Conservation (phyloP, 92 coral and sea anemone genomes). For the Hydrozoanthus gracilis region DNA sequence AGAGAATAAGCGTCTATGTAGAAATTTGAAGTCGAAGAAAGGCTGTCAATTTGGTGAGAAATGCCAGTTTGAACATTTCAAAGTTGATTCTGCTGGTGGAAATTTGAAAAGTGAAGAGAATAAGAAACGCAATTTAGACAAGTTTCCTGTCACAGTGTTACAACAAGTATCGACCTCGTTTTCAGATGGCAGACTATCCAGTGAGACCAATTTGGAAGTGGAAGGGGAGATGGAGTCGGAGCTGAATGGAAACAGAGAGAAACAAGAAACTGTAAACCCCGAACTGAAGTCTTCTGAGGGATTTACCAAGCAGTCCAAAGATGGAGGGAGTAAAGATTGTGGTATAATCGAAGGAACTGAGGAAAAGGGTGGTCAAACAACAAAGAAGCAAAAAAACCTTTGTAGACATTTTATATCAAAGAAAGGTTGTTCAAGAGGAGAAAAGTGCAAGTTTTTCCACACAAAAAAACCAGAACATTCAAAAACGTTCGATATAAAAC, state of each 20-base stretch:
- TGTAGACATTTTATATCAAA: slow-evolving; percentile 56
- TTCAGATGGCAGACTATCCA: neutral
- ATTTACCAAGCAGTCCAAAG: neutral
- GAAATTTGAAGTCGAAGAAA: slow-evolving; percentile 45
- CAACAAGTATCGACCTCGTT: neutral
- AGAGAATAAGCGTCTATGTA: no score
- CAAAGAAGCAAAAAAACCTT: neutral
- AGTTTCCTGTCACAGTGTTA: neutral
- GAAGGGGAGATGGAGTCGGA: neutral
- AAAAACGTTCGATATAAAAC: neutral
- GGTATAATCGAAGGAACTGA: neutral
- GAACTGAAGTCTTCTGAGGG: neutral
- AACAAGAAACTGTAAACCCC: neutral
- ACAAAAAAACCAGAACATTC: neutral
- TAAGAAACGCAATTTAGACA: no score
- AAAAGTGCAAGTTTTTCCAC: slow-evolving; percentile 55
- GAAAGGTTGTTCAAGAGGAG: slow-evolving; percentile 52
- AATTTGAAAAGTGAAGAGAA: no score
- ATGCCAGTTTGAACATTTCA: no score
- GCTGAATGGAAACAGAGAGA: neutral
- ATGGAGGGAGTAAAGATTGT: slow-evolving; percentile 4
- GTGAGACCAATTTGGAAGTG: neutral
- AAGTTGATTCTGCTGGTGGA: no score
- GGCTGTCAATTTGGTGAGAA: neutral
- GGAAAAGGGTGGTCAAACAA: slow-evolving; percentile 2